phyloP scores from a whole-genome alignment of 2,888 invertebrate species.

The Pollenia labialis region DNA sequence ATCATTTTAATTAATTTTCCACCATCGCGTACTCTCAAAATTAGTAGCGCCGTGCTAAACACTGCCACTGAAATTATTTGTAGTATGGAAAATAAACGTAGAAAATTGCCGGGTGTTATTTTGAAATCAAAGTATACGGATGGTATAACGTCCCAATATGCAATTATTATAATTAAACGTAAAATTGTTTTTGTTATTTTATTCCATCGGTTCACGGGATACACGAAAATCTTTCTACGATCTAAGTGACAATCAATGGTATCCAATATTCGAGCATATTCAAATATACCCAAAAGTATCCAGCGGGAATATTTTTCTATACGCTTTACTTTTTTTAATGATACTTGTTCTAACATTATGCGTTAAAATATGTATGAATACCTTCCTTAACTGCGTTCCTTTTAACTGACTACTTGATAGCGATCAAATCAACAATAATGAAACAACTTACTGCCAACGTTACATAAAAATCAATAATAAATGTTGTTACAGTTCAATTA shows the following conservation, averaged over 20 bases:
- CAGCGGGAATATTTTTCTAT: constrained; percentile 74
- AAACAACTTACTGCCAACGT: too few species aligned
- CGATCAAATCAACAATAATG: too few species aligned
- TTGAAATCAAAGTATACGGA: constrained; percentile 60
- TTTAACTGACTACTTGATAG: too few species aligned
- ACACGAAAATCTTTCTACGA: constrained; percentile 66
- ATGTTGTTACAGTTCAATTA: too few species aligned
- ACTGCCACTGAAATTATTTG: constrained; percentile 76
- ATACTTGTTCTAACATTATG: constrained; percentile 52
- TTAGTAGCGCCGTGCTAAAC: constrained; percentile 76
- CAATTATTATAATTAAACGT: constrained; percentile 75
- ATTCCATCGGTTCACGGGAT: constrained; percentile 59
- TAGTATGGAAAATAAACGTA: constrained; percentile 73
- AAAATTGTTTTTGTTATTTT: constrained; percentile 71
- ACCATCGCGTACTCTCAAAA: constrained; percentile 75
- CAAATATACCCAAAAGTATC: constrained; percentile 75
- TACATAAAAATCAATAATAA: too few species aligned
- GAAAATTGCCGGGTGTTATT: constrained; percentile 65
- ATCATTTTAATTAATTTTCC: constrained; percentile 72
- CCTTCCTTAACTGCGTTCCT: too few species aligned
- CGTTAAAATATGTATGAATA: not conserved
- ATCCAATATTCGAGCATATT: constrained; percentile 75
- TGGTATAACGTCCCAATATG: constrained; percentile 75
- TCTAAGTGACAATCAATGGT: constrained; percentile 75
- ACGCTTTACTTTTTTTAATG: constrained; percentile 67